These are phyloP conservation scores for Meloe dianella DNA, from an alignment of 2,888 invertebrate genomes.

Conservation along the genomic window DNA sequence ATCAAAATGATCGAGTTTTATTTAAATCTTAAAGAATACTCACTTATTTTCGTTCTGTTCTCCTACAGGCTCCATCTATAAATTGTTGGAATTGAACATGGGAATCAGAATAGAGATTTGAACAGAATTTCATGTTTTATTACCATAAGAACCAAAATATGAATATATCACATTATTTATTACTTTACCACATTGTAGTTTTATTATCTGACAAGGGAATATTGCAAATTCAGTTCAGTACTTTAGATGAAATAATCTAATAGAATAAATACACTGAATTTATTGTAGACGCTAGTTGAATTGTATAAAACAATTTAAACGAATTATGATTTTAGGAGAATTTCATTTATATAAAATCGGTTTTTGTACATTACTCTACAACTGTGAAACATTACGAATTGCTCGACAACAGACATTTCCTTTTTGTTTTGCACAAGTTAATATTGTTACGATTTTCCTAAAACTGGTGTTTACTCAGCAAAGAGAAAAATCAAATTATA, in stretches of 20 bases:
- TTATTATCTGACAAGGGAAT: conserved; percentile 1
- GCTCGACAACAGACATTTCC: neutral
- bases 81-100: too few relatives aligned
- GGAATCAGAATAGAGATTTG: too few relatives aligned
- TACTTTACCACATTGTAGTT: neutral
- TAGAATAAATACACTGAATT: conserved; percentile 27
- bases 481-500: neutral
- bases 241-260: conserved; percentile 19
- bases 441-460: neutral
- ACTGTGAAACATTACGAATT: conserved; percentile 21
- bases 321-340: conserved; percentile 30
- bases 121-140: too few relatives aligned
- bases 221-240: conserved; percentile 13
- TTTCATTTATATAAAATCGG: conserved; percentile 26
- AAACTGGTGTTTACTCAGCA: neutral
- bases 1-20: too few relatives aligned
- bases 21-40: too few relatives aligned
- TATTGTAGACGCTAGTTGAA: conserved; percentile 30
- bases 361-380: conserved; percentile 32
- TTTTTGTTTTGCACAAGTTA: neutral
- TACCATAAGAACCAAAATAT: neutral
- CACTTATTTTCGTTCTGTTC: too few relatives aligned
- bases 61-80: too few relatives aligned
- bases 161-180: neutral
- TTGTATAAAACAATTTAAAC: conserved; percentile 19